Percentiles rank a stretch among this genome's conserved stretches.
phyloP scores from a whole-genome alignment of 2,113 vertebrate species.

The Xenopus borealis region DNA sequence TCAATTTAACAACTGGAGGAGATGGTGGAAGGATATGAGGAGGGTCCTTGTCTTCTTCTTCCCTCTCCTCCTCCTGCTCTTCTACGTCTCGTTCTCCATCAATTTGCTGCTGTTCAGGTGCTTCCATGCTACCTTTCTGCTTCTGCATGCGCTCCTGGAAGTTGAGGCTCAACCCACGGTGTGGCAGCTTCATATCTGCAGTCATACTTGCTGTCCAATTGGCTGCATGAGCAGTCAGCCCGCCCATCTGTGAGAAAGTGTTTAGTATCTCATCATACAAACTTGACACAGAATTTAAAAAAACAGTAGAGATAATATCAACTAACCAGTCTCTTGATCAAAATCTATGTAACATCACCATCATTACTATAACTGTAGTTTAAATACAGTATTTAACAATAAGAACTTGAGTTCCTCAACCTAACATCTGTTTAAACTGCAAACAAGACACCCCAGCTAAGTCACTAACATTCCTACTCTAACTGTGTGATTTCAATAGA shows the following conservation, averaged over 20 bases:
- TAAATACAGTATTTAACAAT: too few relatives aligned
- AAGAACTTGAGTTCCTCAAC: too few relatives aligned
- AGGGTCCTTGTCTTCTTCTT: slow-evolving; percentile 44
- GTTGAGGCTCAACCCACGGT: slow-evolving; percentile 68
- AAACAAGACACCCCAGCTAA: too few relatives aligned
- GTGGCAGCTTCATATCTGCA: slow-evolving; percentile 77
- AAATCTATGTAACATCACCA: too few relatives aligned
- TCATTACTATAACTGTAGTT: too few relatives aligned
- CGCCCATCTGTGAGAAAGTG: slow-evolving; percentile 78
- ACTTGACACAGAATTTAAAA: too few relatives aligned
- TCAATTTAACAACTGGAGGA: not conserved
- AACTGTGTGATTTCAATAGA: too few relatives aligned
- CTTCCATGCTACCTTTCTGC: slow-evolving; percentile 59
- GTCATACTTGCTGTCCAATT: slow-evolving; percentile 87
- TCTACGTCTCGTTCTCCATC: slow-evolving; percentile 23
- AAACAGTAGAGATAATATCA: too few relatives aligned
- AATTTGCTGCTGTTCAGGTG: slow-evolving; percentile 16
- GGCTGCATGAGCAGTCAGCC: slow-evolving; percentile 82
- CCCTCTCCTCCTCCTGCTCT: slow-evolving; percentile 1
- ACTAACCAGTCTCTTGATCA: too few relatives aligned
- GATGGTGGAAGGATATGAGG: slow-evolving; percentile 16
- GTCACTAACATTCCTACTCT: too few relatives aligned
- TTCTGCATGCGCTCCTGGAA: slow-evolving; percentile 66
- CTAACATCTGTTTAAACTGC: too few relatives aligned
- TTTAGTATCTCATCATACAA: not conserved